Evolutionary conservation across 1,140 invertebrate species (phyloP), one percentile per base, ranked within the genome.

Genomic region (Nixonia krombeini): DNA sequence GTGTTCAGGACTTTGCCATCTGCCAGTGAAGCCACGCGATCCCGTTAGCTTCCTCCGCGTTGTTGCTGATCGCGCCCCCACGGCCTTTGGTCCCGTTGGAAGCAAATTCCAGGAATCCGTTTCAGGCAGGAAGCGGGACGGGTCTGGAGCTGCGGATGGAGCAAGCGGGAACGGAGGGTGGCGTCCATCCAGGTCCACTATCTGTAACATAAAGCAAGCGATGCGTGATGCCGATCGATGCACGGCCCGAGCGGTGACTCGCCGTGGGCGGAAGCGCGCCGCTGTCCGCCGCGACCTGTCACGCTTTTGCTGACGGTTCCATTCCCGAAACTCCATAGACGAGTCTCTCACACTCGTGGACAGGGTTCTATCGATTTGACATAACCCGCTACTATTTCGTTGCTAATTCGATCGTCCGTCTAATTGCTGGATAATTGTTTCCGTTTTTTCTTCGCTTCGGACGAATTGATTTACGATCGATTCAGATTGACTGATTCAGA

Each of bases 161-260:
- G 49, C 37, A 8, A 25, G 47, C 40, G 64, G 52, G 41, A 52
- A 62, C 53, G 52, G 47, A 55, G 45, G 44, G 23, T 45, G 15
- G 26, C 51, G 51, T 70, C 58, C 67, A 70, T 67, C 66, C 56
- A 18, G 56, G 42, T 57, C 21, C 42, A n/a, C 33, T 57, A 68
- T 69, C 72, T 67, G 55, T 40, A 68, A 70, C 64, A 72, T 72
- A 73, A 75, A 75, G 72, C 71, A 69, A 65, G 58, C 40, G 17
- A 51, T 44, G 58, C 40, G 53, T 72, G 66, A 75, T 57, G 47
- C 59, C 38, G 50, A 70, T 69, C 64, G 62, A 64, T 67, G 65
- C 40, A 52, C 38, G 57, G 46, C 57, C 56, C 55, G 56, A 47
- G 23, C 35, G 53, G 23, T 12, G 33, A 12, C 16, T 8, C 31